Base-by-base conservation (phyloP, 1,140 invertebrate species). In the Drosophila orosa region DNA sequence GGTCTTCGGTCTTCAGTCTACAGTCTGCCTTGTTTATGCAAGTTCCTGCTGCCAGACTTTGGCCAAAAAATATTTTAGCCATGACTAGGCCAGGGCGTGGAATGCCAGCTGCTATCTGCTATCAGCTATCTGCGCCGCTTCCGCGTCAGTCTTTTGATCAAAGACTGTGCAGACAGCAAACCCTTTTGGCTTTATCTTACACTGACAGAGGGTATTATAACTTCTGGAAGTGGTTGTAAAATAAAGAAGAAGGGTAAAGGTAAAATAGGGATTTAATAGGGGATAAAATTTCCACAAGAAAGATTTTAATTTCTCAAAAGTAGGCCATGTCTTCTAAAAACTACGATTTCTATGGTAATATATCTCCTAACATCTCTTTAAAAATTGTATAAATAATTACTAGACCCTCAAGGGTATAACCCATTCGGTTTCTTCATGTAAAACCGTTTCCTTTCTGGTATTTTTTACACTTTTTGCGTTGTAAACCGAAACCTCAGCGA, bases 61-160 rank as follows among this genome's bases (percentile, higher is more conserved):
- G 68, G 69, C 56, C 69, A 63, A 74, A 75, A 68, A 74, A 77
- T 77, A 68, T 68, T 76, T 76, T 39, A 44, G 56, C 55, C 73
- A 76, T 77, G 74, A 77, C 25, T 76, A 17, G n/a, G 29, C 22
- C 15, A 44, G 31, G 25, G 48, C 31, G 12, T 27, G 65, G 65
- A 56, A 31, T 57, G 67, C 13, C 35, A 27, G 5, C 59, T 50
- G 59, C 27, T 74, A 63, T 63, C 60, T 31, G 31, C 25, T 40
- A 42, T 74, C 61, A 48, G 47, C 50, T 31, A 63, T 56, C 42
- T 47, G 72, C n/a, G 37, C n/a, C 67, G 48, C 50, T 74, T 62
- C 58, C 72, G 72, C 50, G 69, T 75, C 61, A 39, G 59, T 75
- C 47, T 39, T 48, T 68, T 68, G 73, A 67, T 76, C 73, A 68